These are phyloP conservation scores for Neogale vison DNA, from an alignment of 2,113 vertebrate species.

Conservation along the genomic window DNA sequence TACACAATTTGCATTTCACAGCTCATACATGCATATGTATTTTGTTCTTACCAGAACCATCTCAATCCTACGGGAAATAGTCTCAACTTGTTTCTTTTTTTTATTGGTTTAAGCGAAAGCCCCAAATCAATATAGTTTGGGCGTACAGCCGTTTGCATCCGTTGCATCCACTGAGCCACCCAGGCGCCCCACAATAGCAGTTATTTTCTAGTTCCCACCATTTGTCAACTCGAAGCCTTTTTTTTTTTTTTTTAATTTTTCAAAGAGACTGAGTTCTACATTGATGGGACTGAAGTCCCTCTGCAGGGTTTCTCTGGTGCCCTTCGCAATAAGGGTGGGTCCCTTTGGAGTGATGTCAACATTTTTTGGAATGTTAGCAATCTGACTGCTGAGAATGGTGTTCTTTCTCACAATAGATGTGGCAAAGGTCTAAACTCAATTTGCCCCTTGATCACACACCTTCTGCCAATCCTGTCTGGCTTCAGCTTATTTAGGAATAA, in stretches of 20 bases:
- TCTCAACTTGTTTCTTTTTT: not conserved
- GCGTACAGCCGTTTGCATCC: too few relatives aligned
- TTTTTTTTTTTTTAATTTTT: not conserved
- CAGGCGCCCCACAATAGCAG: too few relatives aligned
- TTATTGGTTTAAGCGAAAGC: not conserved
- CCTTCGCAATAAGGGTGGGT: not conserved
- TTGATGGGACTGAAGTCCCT: not conserved
- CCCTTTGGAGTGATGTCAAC: not conserved
- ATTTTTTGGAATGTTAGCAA: not conserved
- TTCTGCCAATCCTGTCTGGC: not conserved
- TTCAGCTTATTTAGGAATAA: not conserved
- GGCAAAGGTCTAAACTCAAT: not conserved
- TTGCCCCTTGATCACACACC: not conserved
- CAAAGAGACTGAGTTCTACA: not conserved
- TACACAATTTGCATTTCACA: not conserved
- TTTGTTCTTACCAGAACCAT: not conserved
- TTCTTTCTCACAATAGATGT: not conserved
- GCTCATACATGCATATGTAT: not conserved
- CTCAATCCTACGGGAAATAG: not conserved
- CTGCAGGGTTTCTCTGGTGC: not conserved
- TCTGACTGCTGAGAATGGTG: not conserved
- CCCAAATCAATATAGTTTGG: not conserved
- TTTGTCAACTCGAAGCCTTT: not conserved
- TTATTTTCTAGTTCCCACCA: not conserved
- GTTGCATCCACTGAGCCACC: too few relatives aligned